Evolutionary conservation across 2,113 vertebrate species (phyloP), one percentile per base, ranked within the genome.

Genomic region (Pyxicephalus adspersus): DNA sequence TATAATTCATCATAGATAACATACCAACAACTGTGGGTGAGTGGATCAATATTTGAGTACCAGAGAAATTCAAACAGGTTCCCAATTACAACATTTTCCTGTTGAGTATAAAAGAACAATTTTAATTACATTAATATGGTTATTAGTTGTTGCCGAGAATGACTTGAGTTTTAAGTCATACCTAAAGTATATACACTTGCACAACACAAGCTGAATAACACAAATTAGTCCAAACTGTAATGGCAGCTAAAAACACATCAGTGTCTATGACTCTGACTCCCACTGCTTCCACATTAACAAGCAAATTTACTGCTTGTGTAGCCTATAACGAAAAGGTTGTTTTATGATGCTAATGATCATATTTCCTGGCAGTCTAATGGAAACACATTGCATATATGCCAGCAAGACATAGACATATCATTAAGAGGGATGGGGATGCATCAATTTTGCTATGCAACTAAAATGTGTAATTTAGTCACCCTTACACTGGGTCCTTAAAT

Each of bases 81-180:
- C 70, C 70, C 7, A 29, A 58, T 73, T 52, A 38, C 70, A 73
- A 58, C n/a, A 17, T 4, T 16, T n/a, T 38, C 11, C 52, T 58
- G 70, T 11, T 7, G 19, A n/a, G 28, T 18, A 31, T 29, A 26
- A 22, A 11, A 58, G 13, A 73, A 63, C 20, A 8, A 29, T 50
- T 63, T 76, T 45, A 18, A 63, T 63, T 63, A 57, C 58, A 63
- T 76, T 63, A 19, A 63, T 63, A 63, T 64, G 58, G 20, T 38
- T 63, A 45, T 63, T 57, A 28, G 58, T 75, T 76, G 57, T 63
- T 76, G 57, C 22, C 13, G 34, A 61, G 22, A 38, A 26, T 58
- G 13, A 38, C 34, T 38, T 38, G 34, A 7, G 34, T 3, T 38
- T 38, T 38, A 38, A 5, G 9, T 9, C 9, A 9, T 38, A 13